Conservation (phyloP, 2,888 invertebrate genomes). For the Autographa gamma region DNA sequence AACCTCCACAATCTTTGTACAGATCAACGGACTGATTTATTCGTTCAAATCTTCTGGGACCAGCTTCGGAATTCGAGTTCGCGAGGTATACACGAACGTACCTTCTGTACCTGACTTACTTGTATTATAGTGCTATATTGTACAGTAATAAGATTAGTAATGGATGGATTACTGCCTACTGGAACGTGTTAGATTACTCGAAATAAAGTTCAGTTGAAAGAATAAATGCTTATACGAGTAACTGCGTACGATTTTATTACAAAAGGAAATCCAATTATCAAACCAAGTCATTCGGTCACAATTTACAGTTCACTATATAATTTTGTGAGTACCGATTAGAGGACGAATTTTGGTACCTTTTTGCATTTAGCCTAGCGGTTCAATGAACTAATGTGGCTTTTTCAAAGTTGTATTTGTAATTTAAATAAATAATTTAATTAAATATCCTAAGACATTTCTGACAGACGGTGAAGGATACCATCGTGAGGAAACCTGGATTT, state of each 20-base stretch:
- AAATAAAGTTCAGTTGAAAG: not conserved
- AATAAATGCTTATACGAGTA: not conserved
- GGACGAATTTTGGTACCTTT: no score
- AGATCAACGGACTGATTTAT: conserved; percentile 55
- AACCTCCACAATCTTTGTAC: conserved; percentile 41
- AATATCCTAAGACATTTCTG: no score
- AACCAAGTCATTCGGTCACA: no score
- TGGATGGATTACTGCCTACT: conserved; percentile 4
- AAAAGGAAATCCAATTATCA: not conserved
- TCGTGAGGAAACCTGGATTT: no score
- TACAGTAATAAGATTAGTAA: conserved; percentile 39
- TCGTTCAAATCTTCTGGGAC: conserved; percentile 37
- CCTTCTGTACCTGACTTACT: conserved; percentile 26
- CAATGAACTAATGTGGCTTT: no score
- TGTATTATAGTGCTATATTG: conserved; percentile 25
- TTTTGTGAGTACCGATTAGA: no score
- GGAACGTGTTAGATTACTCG: no score
- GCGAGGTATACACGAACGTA: conserved; percentile 25
- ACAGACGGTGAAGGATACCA: no score
- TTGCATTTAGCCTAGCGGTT: no score
- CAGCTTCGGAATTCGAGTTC: conserved; percentile 39
- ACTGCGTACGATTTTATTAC: not conserved
- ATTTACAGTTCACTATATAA: no score
- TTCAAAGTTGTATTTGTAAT: no score
- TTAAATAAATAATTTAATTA: no score